Evolutionary conservation across 2,797 vertebrate species (phyloP).

Genomic region (Neostethus bicornis): DNA sequence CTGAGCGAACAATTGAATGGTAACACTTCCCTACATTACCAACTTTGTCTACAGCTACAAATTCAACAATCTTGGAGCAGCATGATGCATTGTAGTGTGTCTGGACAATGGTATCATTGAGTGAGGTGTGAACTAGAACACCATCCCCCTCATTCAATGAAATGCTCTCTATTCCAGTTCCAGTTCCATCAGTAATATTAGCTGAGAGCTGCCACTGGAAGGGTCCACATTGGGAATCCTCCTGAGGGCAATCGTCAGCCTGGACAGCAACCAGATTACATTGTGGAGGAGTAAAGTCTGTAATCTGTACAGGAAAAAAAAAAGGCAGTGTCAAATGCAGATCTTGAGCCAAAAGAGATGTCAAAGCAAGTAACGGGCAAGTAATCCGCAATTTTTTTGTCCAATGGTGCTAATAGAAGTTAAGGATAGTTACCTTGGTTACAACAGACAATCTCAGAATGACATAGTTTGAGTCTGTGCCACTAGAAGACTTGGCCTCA

Average conservation of each 20-base stretch:
- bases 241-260: constrained; percentile 46
- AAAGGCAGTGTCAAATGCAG: too few relatives aligned
- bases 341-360: too few relatives aligned
- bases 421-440: constrained; percentile 64
- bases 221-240: constrained; percentile 54
- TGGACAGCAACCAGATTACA: constrained; percentile 51
- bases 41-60: constrained; percentile 70
- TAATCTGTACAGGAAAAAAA: constrained; percentile 61
- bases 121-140: constrained; percentile 26
- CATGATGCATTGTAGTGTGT: constrained; percentile 72
- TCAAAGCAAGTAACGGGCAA: too few relatives aligned
- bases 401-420: too few relatives aligned
- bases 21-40: constrained; percentile 77
- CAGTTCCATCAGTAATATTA: constrained; percentile 70
- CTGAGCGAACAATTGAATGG: constrained; percentile 55
- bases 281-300: constrained; percentile 68
- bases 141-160: constrained; percentile 61
- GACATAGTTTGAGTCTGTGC: constrained; percentile 67
- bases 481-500: constrained; percentile 52
- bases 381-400: too few relatives aligned
- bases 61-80: constrained; percentile 70
- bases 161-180: constrained; percentile 66
- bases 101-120: constrained; percentile 11
- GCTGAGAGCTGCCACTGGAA: constrained; percentile 67
- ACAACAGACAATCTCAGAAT: constrained; percentile 75